Percentiles rank a stretch among this genome's conserved stretches.
Conservation (phyloP, 2,797 vertebrate species). For the Lithobates sylvaticus region DNA sequence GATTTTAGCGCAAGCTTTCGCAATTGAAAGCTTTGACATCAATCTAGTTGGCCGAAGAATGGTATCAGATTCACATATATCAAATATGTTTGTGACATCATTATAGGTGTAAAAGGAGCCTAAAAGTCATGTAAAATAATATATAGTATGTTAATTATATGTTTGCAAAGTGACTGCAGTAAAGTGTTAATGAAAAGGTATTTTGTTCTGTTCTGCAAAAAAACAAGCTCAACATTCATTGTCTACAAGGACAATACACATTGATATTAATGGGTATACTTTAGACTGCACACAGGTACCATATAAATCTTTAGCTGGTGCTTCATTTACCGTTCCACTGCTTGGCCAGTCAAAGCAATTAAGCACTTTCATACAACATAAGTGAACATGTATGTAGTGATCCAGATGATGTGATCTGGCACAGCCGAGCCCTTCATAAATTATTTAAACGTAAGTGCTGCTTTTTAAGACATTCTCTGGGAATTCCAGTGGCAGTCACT, state of each 20-base stretch:
- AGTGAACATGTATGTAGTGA: conserved; percentile 30
- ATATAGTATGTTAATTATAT: too few relatives aligned
- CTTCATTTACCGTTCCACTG: not conserved
- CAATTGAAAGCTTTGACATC: too few relatives aligned
- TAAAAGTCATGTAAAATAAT: too few relatives aligned
- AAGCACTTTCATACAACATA: not conserved
- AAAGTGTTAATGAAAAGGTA: too few relatives aligned
- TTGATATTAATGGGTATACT: not conserved
- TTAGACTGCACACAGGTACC: not conserved
- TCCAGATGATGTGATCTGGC: conserved; percentile 45
- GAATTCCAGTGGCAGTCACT: conserved; percentile 24
- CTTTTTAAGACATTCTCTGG: conserved; percentile 1
- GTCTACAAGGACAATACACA: not conserved
- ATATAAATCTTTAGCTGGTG: not conserved
- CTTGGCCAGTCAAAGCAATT: conserved; percentile 11
- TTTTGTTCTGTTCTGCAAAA: too few relatives aligned
- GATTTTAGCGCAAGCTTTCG: too few relatives aligned
- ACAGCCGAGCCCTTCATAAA: conserved; percentile 38
- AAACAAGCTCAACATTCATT: not conserved
- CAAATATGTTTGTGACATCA: too few relatives aligned
- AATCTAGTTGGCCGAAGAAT: too few relatives aligned
- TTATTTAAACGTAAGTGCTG: conserved; percentile 42
- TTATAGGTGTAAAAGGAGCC: too few relatives aligned
- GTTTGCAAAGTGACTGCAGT: too few relatives aligned
- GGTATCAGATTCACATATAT: too few relatives aligned